These are phyloP conservation scores for Agonum fuliginosum DNA, from an alignment of 2,888 invertebrate genomes.

Conservation along the genomic window DNA sequence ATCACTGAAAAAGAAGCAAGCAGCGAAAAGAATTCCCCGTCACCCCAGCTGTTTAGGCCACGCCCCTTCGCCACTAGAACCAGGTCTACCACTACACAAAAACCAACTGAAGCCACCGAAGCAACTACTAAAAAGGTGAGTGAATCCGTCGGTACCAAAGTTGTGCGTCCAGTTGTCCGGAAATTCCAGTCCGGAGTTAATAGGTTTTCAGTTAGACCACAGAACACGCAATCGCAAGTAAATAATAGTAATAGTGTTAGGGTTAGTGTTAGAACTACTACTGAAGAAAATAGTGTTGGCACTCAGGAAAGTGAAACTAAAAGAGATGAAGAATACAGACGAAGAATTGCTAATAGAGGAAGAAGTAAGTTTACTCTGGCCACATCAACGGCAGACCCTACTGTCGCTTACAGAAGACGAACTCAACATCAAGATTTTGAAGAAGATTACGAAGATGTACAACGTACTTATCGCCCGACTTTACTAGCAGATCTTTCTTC, in stretches of 20 bases:
- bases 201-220: slow-evolving; percentile 18
- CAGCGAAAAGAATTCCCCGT: slow-evolving; percentile 61
- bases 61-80: slow-evolving; percentile 68
- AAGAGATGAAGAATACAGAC: slow-evolving; percentile 8
- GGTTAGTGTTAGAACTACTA: background rate
- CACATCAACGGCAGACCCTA: slow-evolving; percentile 55
- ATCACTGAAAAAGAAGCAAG: slow-evolving; percentile 29
- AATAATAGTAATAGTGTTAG: slow-evolving; percentile 8
- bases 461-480: slow-evolving; percentile 69
- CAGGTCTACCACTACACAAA: slow-evolving; percentile 67
- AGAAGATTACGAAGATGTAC: slow-evolving; percentile 64
- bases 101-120: slow-evolving; percentile 68
- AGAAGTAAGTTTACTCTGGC: slow-evolving; percentile 58
- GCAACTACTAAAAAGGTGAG: slow-evolving; percentile 74
- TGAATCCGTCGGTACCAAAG: slow-evolving; percentile 63
- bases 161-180: too few relatives aligned
- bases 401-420: slow-evolving; percentile 31
- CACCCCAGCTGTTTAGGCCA: slow-evolving; percentile 68
- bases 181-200: slow-evolving; percentile 49
- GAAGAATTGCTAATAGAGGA: slow-evolving; percentile 58
- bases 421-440: slow-evolving; percentile 60
- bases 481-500: slow-evolving; percentile 75
- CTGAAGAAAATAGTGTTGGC: slow-evolving; percentile 22
- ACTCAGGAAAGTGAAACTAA: slow-evolving; percentile 29
- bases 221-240: slow-evolving; percentile 25